Conservation (phyloP, 2,888 invertebrate species). For the Folsomia manolachei region DNA sequence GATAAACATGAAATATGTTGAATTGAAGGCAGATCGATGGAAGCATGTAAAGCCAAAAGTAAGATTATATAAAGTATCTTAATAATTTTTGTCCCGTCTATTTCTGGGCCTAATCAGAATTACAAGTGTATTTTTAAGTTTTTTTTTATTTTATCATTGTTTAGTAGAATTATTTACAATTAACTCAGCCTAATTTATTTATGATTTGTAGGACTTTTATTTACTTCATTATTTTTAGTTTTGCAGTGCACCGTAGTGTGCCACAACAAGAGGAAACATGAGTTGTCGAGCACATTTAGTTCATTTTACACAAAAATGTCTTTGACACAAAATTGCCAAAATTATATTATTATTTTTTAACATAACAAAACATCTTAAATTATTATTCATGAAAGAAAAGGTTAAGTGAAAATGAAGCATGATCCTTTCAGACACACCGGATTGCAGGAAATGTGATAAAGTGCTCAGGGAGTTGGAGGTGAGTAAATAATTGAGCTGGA, state of each 20-base stretch:
- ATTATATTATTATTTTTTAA: not conserved
- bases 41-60: slow-evolving; percentile 48
- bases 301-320: not conserved
- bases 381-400: not conserved
- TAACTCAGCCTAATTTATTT: not conserved
- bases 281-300: not conserved
- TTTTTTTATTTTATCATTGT: not conserved
- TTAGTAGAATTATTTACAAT: not conserved
- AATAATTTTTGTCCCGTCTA: not conserved
- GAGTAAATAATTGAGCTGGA: too few species aligned
- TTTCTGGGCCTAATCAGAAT: not conserved
- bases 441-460: slow-evolving; percentile 87
- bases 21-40: slow-evolving; percentile 41
- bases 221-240: not conserved
- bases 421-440: slow-evolving; percentile 73
- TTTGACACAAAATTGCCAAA: not conserved
- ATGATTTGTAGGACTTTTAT: not conserved
- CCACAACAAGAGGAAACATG: not conserved
- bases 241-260: not conserved
- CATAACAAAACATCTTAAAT: not conserved
- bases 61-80: slow-evolving; percentile 27
- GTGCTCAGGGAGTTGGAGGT: slow-evolving; percentile 79
- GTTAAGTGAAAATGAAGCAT: too few species aligned
- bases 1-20: not conserved
- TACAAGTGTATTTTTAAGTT: not conserved